A percentile compares a stretch with the other conserved stretches of the same genome.
phyloP scores from a whole-genome alignment of 2,888 invertebrate genomes.

The Dicyrtoma fusca region DNA sequence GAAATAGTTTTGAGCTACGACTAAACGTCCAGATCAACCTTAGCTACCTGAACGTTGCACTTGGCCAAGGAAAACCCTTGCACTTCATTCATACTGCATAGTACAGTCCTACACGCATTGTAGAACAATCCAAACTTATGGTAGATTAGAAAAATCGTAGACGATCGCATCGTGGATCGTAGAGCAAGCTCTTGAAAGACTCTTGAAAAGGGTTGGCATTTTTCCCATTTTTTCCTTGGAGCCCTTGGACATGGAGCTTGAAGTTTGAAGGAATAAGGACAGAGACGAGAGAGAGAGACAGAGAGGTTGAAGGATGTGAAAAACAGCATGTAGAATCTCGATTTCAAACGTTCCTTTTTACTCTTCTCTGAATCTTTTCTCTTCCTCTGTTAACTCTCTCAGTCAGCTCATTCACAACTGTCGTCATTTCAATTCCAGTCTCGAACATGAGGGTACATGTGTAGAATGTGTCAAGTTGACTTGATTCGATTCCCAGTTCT shows the following conservation, averaged over 20 bases:
- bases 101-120: too few relatives aligned
- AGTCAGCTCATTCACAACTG: slow-evolving; percentile 25
- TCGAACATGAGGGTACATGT: too few relatives aligned
- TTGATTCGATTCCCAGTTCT: slow-evolving; percentile 27
- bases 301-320: slow-evolving; percentile 3
- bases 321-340: slow-evolving; percentile 28
- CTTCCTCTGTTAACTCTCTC: background rate
- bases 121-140: too few relatives aligned
- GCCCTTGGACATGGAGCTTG: slow-evolving; percentile 16
- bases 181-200: background rate
- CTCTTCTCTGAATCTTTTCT: slow-evolving; percentile 6
- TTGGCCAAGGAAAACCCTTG: slow-evolving; percentile 1
- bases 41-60: slow-evolving; percentile 16
- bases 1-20: too few relatives aligned
- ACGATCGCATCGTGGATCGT: too few relatives aligned
- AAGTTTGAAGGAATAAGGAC: background rate
- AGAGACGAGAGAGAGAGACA: background rate
- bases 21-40: too few relatives aligned
- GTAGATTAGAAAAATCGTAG: too few relatives aligned
- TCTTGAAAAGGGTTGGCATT: slow-evolving; percentile 16
- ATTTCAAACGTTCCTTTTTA: slow-evolving; percentile 16
- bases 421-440: background rate
- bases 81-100: background rate
- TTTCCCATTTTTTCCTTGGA: slow-evolving; percentile 18
- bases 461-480: background rate